A percentile compares a stretch with the other conserved stretches of the same genome.
Conservation (phyloP, 2,113 vertebrate genomes). For the Corythornis vintsioides region DNA sequence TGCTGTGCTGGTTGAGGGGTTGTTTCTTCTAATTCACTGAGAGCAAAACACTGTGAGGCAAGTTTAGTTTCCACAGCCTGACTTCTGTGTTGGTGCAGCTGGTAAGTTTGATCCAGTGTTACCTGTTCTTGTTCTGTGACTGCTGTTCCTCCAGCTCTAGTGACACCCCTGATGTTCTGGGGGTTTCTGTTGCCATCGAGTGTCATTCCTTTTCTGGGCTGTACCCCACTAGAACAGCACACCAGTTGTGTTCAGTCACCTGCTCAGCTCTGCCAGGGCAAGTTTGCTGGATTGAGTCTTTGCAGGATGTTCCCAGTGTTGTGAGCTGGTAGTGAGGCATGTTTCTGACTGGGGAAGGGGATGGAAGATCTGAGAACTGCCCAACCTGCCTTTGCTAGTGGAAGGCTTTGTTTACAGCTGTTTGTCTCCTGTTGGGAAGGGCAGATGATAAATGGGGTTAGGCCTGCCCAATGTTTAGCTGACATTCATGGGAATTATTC, state of each 20-base stretch:
- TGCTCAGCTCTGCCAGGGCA: background rate
- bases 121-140: background rate
- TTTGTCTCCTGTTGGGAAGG: slow-evolving; percentile 9
- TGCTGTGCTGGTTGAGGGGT: background rate
- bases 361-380: background rate
- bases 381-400: background rate
- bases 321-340: background rate
- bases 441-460: slow-evolving; percentile 26
- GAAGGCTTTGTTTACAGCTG: background rate
- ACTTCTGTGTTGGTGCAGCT: background rate
- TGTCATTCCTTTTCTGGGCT: background rate
- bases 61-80: background rate
- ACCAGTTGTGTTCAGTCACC: background rate
- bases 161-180: background rate
- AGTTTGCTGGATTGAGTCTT: background rate
- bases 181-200: background rate
- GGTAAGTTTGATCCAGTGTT: background rate
- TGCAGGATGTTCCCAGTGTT: background rate
- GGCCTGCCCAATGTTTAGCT: slow-evolving; percentile 14
- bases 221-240: background rate
- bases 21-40: background rate
- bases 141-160: background rate
- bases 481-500: slow-evolving; percentile 54
- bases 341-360: background rate
- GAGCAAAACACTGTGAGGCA: background rate